Evolutionary conservation across 2,113 vertebrate genomes (phyloP), one percentile per base, ranked within the genome.

Genomic region (Bos indicus): DNA sequence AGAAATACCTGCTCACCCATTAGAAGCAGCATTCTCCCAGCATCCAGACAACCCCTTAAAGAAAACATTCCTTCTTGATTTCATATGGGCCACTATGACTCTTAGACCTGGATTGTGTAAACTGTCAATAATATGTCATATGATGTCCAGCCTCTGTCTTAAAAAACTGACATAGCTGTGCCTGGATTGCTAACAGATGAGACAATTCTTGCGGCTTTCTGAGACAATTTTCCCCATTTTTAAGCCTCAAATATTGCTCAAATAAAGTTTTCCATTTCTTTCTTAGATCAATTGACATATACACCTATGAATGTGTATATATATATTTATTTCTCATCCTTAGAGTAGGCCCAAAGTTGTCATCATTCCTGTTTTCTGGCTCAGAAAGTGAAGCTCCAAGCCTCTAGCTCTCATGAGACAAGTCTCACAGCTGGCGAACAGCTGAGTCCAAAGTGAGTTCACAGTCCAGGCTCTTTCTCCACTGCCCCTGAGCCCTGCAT

Each of bases 221-320:
- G 78, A n/a, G 30, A 21, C 0, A 1, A 5, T n/a, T 3, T n/a
- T 21, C 30, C 6, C 17, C 19, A 7, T 19, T 82, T 52, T n/a
- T 3, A 82, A 52, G 28, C 10, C 30, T 82, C 17, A 21, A 13
- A 21, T 7, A 17, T n/a, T 17, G 30, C 17, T 52, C 17, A 21
- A 23, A 52, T 52, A 52, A 52, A 52, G 33, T n/a, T 82, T 82
- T 82, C 17, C 48, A 2, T 82, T 52, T 82, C 26, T 52, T 52
- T 82, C 78, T 82, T n/a, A 2, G 9, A 23, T 82, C 48, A 82
- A 23, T 11, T 6, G 16, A n/a, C 15, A 33, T 30, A 33, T 30
- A 28, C 10, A 67, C 14, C 52, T 57, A 11, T 28, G 19, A 6
- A 3, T 21, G 21, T 43, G 2, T 23, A 7, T 48, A 10, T 51